Base-by-base conservation (phyloP, 2,113 vertebrate genomes). In the Colistium nudipinnis region DNA sequence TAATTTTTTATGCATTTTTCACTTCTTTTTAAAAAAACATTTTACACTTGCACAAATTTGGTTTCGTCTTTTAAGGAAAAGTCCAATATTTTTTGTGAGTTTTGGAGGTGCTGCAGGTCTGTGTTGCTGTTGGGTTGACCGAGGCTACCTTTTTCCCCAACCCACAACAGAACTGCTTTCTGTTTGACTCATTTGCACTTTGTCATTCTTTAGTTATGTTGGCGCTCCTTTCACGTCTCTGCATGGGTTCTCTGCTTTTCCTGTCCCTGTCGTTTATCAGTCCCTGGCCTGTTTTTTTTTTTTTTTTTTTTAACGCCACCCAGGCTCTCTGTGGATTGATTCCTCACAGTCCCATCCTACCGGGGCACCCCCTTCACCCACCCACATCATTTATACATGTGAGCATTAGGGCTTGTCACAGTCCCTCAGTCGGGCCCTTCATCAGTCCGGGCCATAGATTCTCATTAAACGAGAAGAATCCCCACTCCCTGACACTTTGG, bases 381-480 rank as follows among this genome's bases (percentile, higher is more conserved):
- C 59, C 76, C 89, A 83, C 84, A 88, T 88, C 87, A 87, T 88
- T 89, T 86, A 89, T 88, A 91, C 85, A 85, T 87, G 88, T 86
- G 89, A 85, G 86, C 88, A 87, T 91, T 91, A 88, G 85, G 85
- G 66, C 85, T 83, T 89, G 86, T 90, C 89, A 88, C 76, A 87
- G 76, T 72, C 84, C 76, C 80, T 89, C 86, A 87, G 82, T 89
- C 88, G 86, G 83, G 47, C 72, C 71, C 82, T 88, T 77, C 79
- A 80, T 89, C 86, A 71, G 80, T 62, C 65, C 69, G 39, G 85
- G 76, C 88, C 85, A 92, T 92, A 88, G 86, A 90, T 93, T 82
- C 90, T 93, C 91, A 92, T 93, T 92, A 93, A 89, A 86, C 38
- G 74, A 74, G 74, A n/a, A 82, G 86, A 81, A 81, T 83, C 82